Conservation (phyloP, 53 echinoderm and acorn worm genomes). For the Arbacia lixula region DNA sequence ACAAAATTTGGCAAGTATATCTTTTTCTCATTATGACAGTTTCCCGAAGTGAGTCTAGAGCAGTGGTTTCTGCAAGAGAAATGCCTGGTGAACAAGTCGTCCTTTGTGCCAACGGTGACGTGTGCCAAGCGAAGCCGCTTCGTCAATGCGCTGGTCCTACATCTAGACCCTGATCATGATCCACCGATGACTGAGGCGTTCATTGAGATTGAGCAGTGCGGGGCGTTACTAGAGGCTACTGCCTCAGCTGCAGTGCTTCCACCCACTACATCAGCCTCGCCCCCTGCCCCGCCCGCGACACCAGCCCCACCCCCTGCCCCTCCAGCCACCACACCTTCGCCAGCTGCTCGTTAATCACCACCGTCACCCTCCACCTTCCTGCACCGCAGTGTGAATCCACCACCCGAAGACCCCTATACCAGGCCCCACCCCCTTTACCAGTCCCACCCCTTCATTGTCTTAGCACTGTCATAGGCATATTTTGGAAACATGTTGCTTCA, state of each 20-base stretch:
- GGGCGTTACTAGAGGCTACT: background rate
- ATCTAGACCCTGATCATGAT: conserved; percentile 47
- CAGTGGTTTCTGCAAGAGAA: conserved; percentile 91
- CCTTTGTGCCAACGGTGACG: conserved; percentile 52
- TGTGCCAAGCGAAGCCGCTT: conserved; percentile 65
- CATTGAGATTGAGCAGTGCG: conserved; percentile 78
- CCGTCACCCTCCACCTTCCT: no score
- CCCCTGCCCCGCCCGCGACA: background rate
- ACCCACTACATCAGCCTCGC: background rate
- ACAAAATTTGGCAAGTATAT: no score
- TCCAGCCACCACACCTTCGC: no score
- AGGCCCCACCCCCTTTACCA: no score
- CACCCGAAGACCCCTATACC: no score
- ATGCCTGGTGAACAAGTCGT: conserved; percentile 58
- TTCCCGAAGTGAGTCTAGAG: conserved; percentile 62
- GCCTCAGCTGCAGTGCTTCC: background rate
- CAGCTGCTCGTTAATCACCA: no score
- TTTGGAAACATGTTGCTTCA: no score
- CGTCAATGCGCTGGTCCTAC: conserved; percentile 70
- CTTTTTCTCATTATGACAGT: no score
- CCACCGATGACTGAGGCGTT: conserved; percentile 6
- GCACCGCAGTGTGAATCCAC: no score
- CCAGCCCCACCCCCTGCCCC: background rate
- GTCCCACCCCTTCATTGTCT: no score
- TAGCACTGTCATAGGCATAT: no score